Evolutionary conservation across 1,140 invertebrate genomes (phyloP).

Genomic region (Bilobella aurantiaca): DNA sequence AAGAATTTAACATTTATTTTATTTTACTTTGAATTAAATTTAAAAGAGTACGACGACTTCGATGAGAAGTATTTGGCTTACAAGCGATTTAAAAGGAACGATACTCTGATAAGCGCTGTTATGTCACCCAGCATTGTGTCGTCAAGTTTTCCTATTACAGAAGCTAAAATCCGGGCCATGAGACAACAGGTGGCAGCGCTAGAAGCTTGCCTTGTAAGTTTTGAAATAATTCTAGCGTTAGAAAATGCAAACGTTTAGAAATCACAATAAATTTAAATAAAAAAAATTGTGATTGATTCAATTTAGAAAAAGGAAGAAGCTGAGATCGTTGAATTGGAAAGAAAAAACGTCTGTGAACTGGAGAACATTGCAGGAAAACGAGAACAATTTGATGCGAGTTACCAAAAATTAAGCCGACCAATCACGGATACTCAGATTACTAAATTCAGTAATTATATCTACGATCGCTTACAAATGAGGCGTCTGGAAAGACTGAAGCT

Average conservation of each 20-base stretch:
- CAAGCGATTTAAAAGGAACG: background rate
- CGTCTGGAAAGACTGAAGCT: background rate
- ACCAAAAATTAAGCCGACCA: background rate
- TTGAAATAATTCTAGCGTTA: no score
- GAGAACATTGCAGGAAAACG: background rate
- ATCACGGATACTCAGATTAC: background rate
- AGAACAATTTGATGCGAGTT: background rate
- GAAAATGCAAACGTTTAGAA: no score
- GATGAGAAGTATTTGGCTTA: background rate
- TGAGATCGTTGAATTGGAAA: background rate
- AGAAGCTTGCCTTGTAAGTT: background rate
- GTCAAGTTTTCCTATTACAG: background rate
- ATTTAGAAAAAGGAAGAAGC: background rate
- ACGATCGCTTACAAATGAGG: background rate
- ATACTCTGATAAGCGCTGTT: background rate
- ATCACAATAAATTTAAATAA: background rate
- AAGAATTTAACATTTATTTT: no score
- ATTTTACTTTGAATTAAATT: conserved; percentile 2
- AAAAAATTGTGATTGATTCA: background rate
- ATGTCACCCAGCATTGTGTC: background rate
- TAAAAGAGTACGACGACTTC: conserved; percentile 7
- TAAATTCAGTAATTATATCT: background rate
- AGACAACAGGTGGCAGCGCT: background rate
- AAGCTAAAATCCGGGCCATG: background rate
- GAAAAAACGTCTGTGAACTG: background rate